Percentiles rank a stretch among this genome's conserved stretches.
Evolutionary conservation across 1,140 invertebrate genomes (phyloP).

Genomic region (Pseudomyrmex concolor): DNA sequence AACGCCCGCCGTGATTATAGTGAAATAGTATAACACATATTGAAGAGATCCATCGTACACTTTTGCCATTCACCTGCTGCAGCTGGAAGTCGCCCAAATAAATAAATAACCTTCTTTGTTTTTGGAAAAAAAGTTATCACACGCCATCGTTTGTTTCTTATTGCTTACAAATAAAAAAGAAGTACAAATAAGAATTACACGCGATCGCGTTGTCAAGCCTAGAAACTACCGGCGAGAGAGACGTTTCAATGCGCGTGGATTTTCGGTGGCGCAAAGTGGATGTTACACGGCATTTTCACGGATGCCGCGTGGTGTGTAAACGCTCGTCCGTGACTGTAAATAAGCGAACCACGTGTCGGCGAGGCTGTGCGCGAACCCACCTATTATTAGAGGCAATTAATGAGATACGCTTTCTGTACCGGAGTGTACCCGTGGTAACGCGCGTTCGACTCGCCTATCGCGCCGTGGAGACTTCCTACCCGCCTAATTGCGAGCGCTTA

Average conservation of each 20-base stretch:
- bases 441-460: constrained; percentile 76
- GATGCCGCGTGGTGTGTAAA: constrained; percentile 70
- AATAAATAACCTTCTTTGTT: background rate
- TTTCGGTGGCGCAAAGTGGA: constrained; percentile 42
- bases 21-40: constrained; percentile 11
- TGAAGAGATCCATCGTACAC: background rate
- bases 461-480: constrained; percentile 73
- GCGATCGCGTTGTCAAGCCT: constrained; percentile 17
- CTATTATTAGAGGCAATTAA: constrained; percentile 78
- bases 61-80: background rate
- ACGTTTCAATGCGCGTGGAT: constrained; percentile 50
- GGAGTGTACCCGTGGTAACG: constrained; percentile 73
- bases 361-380: constrained; percentile 25
- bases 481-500: constrained; percentile 69
- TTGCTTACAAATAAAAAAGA: constrained; percentile 5
- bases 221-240: background rate
- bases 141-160: background rate
- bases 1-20: constrained; percentile 36
- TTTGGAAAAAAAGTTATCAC: too few relatives aligned
- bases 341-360: constrained; percentile 62
- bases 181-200: background rate
- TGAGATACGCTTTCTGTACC: constrained; percentile 75
- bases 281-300: constrained; percentile 70
- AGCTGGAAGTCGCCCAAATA: background rate
- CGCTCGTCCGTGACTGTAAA: constrained; percentile 60